A percentile compares a stretch with the other conserved stretches of the same genome.
Evolutionary conservation across 2,888 invertebrate genomes (phyloP).

Genomic region (Adineta ricciae): DNA sequence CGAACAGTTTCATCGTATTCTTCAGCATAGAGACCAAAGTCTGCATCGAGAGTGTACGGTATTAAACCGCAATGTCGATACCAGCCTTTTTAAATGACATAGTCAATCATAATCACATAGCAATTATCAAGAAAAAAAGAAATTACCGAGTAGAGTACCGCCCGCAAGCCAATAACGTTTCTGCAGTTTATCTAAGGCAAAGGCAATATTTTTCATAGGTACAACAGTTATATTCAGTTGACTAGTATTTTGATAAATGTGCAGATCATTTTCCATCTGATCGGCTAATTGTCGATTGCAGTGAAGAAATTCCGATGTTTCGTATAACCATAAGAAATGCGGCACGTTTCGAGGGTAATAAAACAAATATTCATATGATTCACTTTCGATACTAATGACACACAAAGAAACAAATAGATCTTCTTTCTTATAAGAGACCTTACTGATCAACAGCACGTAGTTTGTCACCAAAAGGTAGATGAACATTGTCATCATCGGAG

Average conservation of each 20-base stretch:
- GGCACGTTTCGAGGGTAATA: not conserved
- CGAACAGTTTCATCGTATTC: constrained; percentile 29
- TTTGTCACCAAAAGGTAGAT: constrained; percentile 20
- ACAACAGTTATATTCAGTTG: constrained; percentile 13
- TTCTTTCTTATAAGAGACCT: not conserved
- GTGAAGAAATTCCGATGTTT: constrained; percentile 25
- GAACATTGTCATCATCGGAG: not conserved
- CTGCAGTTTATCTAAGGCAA: constrained; percentile 18
- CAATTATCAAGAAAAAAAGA: not conserved
- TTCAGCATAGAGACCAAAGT: constrained; percentile 24
- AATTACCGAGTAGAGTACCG: constrained; percentile 24
- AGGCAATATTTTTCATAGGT: constrained; percentile 25
- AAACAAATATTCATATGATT: not conserved
- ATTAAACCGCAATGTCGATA: constrained; percentile 32
- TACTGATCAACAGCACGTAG: constrained; percentile 23
- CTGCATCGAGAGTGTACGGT: constrained; percentile 30
- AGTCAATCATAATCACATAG: not conserved
- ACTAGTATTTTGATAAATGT: constrained; percentile 12
- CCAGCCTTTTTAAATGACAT: not conserved
- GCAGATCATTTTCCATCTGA: not conserved
- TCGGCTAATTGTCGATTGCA: constrained; percentile 18
- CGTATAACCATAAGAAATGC: constrained; percentile 21
- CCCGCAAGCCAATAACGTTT: constrained; percentile 33
- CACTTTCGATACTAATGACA: not conserved
- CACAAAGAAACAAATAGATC: not conserved